These are phyloP conservation scores for Tympanuchus pallidicinctus DNA, from an alignment of 2,113 vertebrate species.

Conservation along the genomic window DNA sequence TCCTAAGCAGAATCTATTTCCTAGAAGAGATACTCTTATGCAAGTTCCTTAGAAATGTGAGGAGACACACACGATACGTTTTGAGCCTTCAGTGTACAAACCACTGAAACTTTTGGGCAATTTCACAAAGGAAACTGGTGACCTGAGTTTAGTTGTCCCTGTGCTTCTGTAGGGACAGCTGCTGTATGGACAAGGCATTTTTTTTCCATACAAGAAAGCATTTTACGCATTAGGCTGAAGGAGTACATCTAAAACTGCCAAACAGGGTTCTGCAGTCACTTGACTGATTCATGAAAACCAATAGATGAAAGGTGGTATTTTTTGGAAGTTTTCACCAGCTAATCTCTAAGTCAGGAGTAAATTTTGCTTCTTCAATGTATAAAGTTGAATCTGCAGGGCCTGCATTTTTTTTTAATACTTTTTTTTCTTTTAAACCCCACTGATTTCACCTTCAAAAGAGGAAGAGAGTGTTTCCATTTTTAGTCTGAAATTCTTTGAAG, in stretches of 20 bases:
- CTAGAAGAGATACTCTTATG: background rate
- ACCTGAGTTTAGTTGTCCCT: background rate
- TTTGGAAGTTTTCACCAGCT: background rate
- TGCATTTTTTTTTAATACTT: background rate
- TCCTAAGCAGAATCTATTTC: background rate
- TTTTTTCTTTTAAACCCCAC: background rate
- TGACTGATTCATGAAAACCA: background rate
- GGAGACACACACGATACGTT: background rate
- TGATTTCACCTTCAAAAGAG: slow-evolving; percentile 45
- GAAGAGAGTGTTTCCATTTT: slow-evolving; percentile 53
- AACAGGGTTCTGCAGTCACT: background rate
- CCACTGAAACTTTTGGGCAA: background rate
- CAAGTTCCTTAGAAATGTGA: background rate
- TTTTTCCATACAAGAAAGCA: background rate
- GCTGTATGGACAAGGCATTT: background rate
- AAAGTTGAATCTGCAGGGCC: background rate
- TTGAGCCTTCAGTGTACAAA: background rate
- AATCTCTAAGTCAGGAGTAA: background rate
- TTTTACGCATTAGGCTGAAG: background rate
- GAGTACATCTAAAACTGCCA: background rate
- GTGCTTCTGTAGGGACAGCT: background rate
- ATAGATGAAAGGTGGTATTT: background rate
- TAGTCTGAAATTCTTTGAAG: slow-evolving; percentile 63
- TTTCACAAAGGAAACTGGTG: background rate
- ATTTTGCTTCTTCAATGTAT: background rate